Base-by-base conservation (phyloP, 2,888 invertebrate species). In the Dolichopus griseipennis region DNA sequence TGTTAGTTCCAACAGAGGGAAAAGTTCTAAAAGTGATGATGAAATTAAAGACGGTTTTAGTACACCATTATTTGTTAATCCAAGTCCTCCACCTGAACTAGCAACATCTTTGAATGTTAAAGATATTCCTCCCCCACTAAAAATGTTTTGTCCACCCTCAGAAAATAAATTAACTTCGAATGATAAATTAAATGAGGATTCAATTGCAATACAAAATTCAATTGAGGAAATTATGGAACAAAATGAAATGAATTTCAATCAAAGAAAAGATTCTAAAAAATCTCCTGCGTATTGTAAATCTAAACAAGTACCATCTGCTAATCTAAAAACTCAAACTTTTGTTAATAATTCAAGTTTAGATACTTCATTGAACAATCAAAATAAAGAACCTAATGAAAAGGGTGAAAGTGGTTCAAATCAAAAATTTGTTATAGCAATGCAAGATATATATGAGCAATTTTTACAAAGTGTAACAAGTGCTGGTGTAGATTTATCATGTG, bases 361-460 rank as follows among this genome's bases (percentile, higher is more conserved):
- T 52, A 52, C 1, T 52, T 6, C 18, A 12, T 52, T 52, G 8
- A 52, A 7, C 18, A 52, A 52, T 52, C 18, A 9, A 18, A 9
- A 52, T 18, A 52, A 52, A 52, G 52, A 52, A 37, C 2, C 52
- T 52, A 52, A 37, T 37, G 1, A 10, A 10, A 27, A 27, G n/a
- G n/a, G n/a, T n/a, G 12, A 43, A 7, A 9, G 12, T 9, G 3
- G 3, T 15, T 18, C 21, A 41, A 52, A 61, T 61, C 66, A 68
- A 22, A 65, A 64, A 22, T 66, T 65, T 37, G 69, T 78, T 2
- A 76, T 76, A 37, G 78, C 74, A 21, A 80, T 81, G 74, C 77
- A 79, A 68, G 77, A 77, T 9, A 65, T 80, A 12, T 81, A 81
- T 68, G 79, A 81, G 68, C 78, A 79, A 68, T 81, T 81, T 65